Base-by-base conservation (phyloP, 2,797 vertebrate genomes). In the Peromyscus attwateri region DNA sequence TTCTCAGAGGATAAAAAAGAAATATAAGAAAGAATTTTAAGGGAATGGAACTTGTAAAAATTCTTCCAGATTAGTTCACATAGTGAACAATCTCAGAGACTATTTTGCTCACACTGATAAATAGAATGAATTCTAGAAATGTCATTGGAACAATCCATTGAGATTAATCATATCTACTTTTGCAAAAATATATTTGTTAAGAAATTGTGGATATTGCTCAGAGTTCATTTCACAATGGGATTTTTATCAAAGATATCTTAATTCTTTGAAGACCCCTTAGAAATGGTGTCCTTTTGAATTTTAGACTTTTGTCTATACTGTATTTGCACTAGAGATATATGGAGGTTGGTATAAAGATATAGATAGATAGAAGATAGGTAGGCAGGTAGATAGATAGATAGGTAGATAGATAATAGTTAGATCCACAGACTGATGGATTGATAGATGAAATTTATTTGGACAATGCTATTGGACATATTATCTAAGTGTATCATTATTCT, bases 211-310 rank as follows among this genome's bases (percentile, higher is more conserved):
- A 3, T 73, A 11, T 40, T 77, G 43, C 31, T 57, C 23, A 79
- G 34, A 80, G 11, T 0, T 75, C 60, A 57, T 34, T 43, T 93
- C 40, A 88, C 4, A 98, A 98, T 75, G 27, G 5, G 27, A 60
- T 23, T 92, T 92, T 90, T 29, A 10, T 4, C 87, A 82, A 87
- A 3, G 2, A 76, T 88, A 52, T 62, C 16, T 40, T 83, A 91
- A 76, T 5, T 81, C 2, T 57, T 3, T 68, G 8, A 96, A 87
- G 4, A 83, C 9, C 16, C 9, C 16, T 68, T 79, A 81, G 6
- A 94, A 83, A 1, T 89, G 89, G 11, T 3, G 31, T 31, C 66
- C 34, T 66, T 85, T 37, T 27, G 57, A 40, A 82, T 89, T 94
- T 83, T 84, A 37, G 14, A 31, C 1, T 71, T 91, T 82, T 93